phyloP scores from a whole-genome alignment of 2,113 vertebrate species.

The Leptodactylus fuscus region DNA sequence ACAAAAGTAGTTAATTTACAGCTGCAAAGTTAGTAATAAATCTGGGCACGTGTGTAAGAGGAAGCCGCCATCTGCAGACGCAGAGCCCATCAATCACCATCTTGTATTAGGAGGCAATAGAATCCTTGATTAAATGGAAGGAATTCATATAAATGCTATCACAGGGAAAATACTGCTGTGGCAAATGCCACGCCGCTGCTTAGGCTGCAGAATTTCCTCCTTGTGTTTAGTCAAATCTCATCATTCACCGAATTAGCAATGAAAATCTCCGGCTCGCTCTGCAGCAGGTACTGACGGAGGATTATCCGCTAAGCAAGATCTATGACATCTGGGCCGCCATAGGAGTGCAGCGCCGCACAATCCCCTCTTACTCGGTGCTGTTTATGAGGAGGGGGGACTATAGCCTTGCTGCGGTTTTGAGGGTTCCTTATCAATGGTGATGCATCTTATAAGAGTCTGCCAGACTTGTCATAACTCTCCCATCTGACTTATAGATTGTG shows the following conservation, averaged over 20 bases:
- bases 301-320: conserved; percentile 13
- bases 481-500: no score
- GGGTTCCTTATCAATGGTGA: no score
- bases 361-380: not conserved
- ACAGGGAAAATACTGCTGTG: conserved; percentile 37
- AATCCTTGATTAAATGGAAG: conserved; percentile 45
- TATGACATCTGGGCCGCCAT: not conserved
- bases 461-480: no score
- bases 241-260: conserved; percentile 43
- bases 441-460: no score
- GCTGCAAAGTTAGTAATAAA: conserved; percentile 38
- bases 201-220: conserved; percentile 40
- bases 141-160: conserved; percentile 38
- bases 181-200: conserved; percentile 36
- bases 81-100: conserved; percentile 37
- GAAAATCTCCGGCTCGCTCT: conserved; percentile 25
- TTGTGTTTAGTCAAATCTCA: conserved; percentile 41
- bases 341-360: not conserved
- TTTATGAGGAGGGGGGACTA: not conserved
- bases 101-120: conserved; percentile 38
- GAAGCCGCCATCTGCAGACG: conserved; percentile 13
- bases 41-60: not conserved
- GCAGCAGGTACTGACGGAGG: conserved; percentile 16
- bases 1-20: conserved; percentile 39
- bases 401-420: not conserved